These are phyloP conservation scores for Oppia nitens DNA, from an alignment of 1,140 invertebrate genomes.

Conservation along the genomic window DNA sequence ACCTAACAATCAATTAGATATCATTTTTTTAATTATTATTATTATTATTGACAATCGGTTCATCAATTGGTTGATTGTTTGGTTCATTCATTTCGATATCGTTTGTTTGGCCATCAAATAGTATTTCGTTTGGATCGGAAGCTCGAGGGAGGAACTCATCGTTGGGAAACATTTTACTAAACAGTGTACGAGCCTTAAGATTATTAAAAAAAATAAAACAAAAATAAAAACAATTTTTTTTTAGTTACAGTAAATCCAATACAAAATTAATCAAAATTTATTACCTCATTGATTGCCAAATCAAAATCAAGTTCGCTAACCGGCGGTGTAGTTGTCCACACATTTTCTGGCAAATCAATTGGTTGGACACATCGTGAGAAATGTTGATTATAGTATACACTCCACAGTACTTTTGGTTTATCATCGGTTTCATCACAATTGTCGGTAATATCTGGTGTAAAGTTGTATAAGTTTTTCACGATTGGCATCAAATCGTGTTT, in stretches of 20 bases:
- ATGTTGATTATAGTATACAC: conserved; percentile 51
- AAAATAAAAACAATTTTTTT: no score
- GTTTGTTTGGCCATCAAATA: not conserved
- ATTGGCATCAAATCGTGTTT: conserved; percentile 40
- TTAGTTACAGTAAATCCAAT: no score
- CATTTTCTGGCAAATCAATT: conserved; percentile 31
- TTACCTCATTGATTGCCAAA: conserved; percentile 54
- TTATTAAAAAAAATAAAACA: no score
- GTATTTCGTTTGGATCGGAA: conserved; percentile 48
- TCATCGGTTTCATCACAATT: conserved; percentile 12
- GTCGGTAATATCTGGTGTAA: no score
- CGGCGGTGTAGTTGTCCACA: conserved; percentile 54
- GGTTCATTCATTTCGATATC: not conserved
- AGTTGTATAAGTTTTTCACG: conserved; percentile 31
- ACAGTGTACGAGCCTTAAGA: conserved; percentile 67
- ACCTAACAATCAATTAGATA: not conserved
- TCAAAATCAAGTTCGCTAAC: conserved; percentile 64
- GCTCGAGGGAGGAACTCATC: conserved; percentile 81
- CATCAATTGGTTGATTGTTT: not conserved
- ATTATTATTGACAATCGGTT: not conserved
- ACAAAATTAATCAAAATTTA: no score
- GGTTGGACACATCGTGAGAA: not conserved
- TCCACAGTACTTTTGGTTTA: conserved; percentile 55
- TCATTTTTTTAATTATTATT: not conserved
- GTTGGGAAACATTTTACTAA: conserved; percentile 61